These are phyloP conservation scores for Scaptomyza reducta DNA, from an alignment of 2,888 invertebrate genomes.

Conservation along the genomic window DNA sequence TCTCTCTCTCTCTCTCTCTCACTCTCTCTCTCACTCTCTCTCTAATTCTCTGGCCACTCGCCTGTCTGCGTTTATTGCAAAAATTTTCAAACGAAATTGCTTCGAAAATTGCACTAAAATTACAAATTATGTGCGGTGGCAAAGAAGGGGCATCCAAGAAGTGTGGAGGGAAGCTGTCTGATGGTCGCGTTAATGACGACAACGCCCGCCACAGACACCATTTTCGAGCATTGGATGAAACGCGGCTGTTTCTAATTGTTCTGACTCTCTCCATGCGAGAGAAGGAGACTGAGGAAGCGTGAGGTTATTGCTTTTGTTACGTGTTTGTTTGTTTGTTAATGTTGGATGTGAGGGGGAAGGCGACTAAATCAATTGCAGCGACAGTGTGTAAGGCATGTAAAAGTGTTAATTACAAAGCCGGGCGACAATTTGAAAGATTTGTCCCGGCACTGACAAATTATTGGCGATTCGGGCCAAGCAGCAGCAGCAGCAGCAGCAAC, in stretches of 20 bases:
- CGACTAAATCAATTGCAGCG: conserved; percentile 13
- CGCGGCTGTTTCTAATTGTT: conserved; percentile 78
- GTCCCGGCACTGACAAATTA: conserved; percentile 50
- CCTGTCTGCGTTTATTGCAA: conserved; percentile 43
- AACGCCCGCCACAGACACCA: conserved; percentile 29
- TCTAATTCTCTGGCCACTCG: not conserved
- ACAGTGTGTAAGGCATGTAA: conserved; percentile 46
- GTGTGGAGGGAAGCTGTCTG: conserved; percentile 6
- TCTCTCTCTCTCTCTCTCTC: not conserved
- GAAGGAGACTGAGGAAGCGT: not conserved
- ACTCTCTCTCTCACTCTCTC: not conserved
- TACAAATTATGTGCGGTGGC: conserved; percentile 53
- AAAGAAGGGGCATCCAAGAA: not conserved
- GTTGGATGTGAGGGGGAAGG: conserved; percentile 19
- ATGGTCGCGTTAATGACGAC: conserved; percentile 65
- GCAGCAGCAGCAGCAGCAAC: not conserved
- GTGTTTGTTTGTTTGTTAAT: conserved; percentile 40
- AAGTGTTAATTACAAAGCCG: conserved; percentile 71
- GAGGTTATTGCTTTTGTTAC: conserved; percentile 42
- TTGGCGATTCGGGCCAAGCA: conserved; percentile 34
- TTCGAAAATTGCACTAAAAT: conserved; percentile 62
- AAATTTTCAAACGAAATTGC: conserved; percentile 55
- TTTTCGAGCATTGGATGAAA: conserved; percentile 37
- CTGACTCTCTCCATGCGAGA: conserved; percentile 45
- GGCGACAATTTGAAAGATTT: conserved; percentile 69